Evolutionary conservation across 2,797 vertebrate species (phyloP), one percentile per base, ranked within the genome.

Genomic region (Acrossocheilus wenchowensis): DNA sequence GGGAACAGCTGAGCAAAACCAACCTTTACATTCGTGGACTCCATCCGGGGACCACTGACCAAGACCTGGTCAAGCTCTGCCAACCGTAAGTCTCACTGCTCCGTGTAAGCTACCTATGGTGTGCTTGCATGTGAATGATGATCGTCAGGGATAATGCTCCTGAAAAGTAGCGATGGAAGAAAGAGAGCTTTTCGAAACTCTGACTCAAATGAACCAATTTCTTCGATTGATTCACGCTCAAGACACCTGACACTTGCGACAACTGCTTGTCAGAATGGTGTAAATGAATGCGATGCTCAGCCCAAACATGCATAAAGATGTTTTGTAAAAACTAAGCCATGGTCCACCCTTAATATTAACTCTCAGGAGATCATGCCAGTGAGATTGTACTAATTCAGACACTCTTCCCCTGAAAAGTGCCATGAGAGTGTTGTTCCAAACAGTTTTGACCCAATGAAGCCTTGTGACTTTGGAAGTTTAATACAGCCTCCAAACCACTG

Each of bases 11-110:
- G 91, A 99, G 98, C 94, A 98, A 98, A 94, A 98, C 98, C 17
- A 99, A 98, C 90, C 94, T 98, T 81, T 98, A 98, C 87, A 98
- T 98, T 88, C 96, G 98, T 1, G 97, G 98, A 79, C 94, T 98
- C 87, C 97, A 97, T 88, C 97, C 98, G 0, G 96, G 97, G 78
- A 98, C 97, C 87, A 98, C 96, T 0, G 98, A 98, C 95, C 97
- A 98, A 93, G 98, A 98, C 92, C 96, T 99, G 69, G 97, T 98
- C 89, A 98, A 98, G 90, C 94, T 99, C 87, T 99, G 98, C 92
- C 98, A 98, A 90, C 97, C 97, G 97, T 98, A 93, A 97, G 98
- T 96, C 12, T 39, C 12, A 0, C 11, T 77, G 2, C 0, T 34
- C 17, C 17, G 19, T 34, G 73, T 12, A 54, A 3, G 17, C 17